Evolutionary conservation across 2,113 vertebrate species (phyloP).

Genomic region (Reinhardtius hippoglossoides): DNA sequence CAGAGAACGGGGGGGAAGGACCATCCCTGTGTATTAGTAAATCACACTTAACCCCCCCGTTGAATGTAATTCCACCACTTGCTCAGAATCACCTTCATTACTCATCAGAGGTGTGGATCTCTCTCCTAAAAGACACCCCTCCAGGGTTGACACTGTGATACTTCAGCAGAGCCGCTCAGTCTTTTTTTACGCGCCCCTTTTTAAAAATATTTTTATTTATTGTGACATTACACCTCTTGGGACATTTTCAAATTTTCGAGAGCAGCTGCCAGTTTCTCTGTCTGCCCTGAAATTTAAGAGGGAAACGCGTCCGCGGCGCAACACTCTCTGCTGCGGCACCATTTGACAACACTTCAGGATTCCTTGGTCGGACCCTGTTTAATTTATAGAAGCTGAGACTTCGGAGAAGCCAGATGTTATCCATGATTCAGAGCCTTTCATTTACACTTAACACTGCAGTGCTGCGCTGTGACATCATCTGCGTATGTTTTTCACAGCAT

Average conservation of each 20-base stretch:
- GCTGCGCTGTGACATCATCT: constrained; percentile 58
- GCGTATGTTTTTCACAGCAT: constrained; percentile 66
- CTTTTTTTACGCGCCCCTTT: constrained; percentile 33
- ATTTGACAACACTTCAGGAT: constrained; percentile 39
- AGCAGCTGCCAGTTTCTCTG: constrained; percentile 41
- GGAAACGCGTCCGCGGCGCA: constrained; percentile 29
- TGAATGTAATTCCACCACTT: constrained; percentile 38
- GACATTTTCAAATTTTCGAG: constrained; percentile 38
- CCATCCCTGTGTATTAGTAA: constrained; percentile 75
- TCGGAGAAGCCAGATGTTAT: constrained; percentile 59
- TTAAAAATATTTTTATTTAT: background rate
- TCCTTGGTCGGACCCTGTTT: constrained; percentile 51
- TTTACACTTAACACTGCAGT: constrained; percentile 49
- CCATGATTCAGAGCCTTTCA: constrained; percentile 67
- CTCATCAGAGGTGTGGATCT: constrained; percentile 71
- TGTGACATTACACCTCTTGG: constrained; percentile 45
- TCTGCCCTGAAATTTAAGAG: constrained; percentile 23
- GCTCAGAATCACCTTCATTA: constrained; percentile 75
- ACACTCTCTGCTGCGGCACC: constrained; percentile 7
- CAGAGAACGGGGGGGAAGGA: constrained; percentile 31
- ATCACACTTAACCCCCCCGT: constrained; percentile 64
- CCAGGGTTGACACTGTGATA: constrained; percentile 20
- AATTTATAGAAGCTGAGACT: constrained; percentile 59
- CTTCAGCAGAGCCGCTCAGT: constrained; percentile 20
- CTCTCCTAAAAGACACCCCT: background rate